Evolutionary conservation across 2,113 vertebrate genomes (phyloP).

Genomic region (Edolisoma coerulescens): DNA sequence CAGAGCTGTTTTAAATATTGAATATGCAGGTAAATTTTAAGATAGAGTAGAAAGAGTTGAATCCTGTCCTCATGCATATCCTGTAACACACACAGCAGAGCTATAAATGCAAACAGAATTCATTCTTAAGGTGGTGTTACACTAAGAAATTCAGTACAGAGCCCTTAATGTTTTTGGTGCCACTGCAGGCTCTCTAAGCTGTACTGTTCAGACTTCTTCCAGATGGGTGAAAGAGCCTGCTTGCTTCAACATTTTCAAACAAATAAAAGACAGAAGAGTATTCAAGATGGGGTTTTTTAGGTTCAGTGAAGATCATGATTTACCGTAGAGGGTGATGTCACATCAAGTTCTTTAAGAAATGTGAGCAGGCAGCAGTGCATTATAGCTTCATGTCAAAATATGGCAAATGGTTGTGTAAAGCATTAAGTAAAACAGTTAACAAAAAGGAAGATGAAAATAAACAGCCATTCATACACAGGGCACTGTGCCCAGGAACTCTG

Average conservation of each 20-base stretch:
- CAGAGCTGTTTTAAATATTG: conserved; percentile 35
- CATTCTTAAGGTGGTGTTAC: neutral
- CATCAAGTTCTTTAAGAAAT: conserved; percentile 17
- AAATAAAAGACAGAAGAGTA: neutral
- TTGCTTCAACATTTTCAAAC: conserved; percentile 17
- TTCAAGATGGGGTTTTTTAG: neutral
- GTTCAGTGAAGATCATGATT: conserved; percentile 18
- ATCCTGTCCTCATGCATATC: neutral
- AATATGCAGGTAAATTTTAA: conserved; percentile 17
- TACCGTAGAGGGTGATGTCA: neutral
- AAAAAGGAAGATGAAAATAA: conserved; percentile 58
- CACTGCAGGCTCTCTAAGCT: neutral
- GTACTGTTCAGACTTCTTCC: neutral
- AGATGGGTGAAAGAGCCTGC: neutral
- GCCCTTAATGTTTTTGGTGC: neutral
- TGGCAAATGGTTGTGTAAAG: conserved; percentile 30
- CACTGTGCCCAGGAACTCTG: conserved; percentile 45
- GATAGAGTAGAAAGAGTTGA: neutral
- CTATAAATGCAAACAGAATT: neutral
- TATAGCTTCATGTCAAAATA: neutral
- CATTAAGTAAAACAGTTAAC: conserved; percentile 35
- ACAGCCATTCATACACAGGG: conserved; percentile 17
- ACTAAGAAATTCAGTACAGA: neutral
- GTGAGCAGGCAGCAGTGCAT: neutral
- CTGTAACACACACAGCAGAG: neutral